Evolutionary conservation across 1,140 invertebrate genomes (phyloP), one percentile per base, ranked within the genome.

Genomic region (Druon quercuslanigerum): DNA sequence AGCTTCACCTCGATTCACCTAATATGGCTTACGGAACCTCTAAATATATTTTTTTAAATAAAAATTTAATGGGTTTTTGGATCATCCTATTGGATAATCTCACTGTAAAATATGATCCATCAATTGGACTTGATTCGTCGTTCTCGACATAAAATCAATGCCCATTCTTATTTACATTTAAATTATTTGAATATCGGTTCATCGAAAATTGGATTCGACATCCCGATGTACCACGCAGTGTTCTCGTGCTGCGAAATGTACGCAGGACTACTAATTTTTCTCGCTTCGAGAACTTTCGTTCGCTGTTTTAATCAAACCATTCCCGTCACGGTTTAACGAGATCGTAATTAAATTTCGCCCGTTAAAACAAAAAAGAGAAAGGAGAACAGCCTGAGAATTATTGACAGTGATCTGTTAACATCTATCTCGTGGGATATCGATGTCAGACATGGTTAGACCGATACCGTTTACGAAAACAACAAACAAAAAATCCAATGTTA

Each of bases 81-180:
- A 33, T 4, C 25, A 33, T 5, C 25, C 25, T 33, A 33, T 33
- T 33, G 25, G 25, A 5, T 4, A 33, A 33, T 33, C 40, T 46
- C 40, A 33, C n/a, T n/a, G 25, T 40, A 14, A 33, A 20, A 14
- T 14, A 66, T 25, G 20, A 66, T 66, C 60, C 60, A 66, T 66
- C 60, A 40, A n/a, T n/a, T 6, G 25, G 33, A 40, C 25, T 66
- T 66, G 57, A 66, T 66, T 66, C 33, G 12, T 77, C 51, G 16
- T 33, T n/a, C 8, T 40, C 56, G 40, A 51, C 33, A 72, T 54
- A 73, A 76, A 79, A 75, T 70, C 78, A 71, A 77, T 77, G 75
- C 73, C 72, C 60, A 77, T 80, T 77, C 79, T 74, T 75, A 80
- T 80, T 80, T 76, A 70, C 60, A 80, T 80, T 75, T 74, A 80